A percentile compares a stretch with the other conserved stretches of the same genome.
phyloP scores from a whole-genome alignment of 2,888 invertebrate species.

The Ditula angustiorana region DNA sequence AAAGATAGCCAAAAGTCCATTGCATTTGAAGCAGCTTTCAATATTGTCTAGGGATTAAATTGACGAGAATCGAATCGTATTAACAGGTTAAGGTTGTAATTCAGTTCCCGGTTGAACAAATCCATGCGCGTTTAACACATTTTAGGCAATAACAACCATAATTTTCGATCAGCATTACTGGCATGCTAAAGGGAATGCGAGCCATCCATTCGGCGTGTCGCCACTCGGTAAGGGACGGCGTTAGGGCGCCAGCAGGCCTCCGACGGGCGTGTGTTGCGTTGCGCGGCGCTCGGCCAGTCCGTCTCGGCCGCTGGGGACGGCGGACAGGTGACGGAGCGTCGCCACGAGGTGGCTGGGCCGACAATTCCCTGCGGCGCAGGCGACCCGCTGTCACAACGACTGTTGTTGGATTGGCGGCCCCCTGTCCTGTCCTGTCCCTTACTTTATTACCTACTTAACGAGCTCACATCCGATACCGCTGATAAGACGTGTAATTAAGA shows the following conservation, averaged over 20 bases:
- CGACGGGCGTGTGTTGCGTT: conserved; percentile 45
- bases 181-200: background rate
- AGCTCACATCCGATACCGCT: conserved; percentile 52
- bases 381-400: conserved; percentile 79
- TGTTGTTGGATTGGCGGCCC: conserved; percentile 86
- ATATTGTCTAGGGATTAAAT: background rate
- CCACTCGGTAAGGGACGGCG: too few species aligned
- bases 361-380: conserved; percentile 85
- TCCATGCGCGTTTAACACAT: background rate
- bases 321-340: conserved; percentile 45
- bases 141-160: background rate
- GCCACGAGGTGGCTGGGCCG: conserved; percentile 74
- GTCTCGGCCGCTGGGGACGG: conserved; percentile 44
- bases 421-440: conserved; percentile 80
- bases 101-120: background rate
- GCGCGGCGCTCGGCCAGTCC: conserved; percentile 49
- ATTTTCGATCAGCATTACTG: too few species aligned
- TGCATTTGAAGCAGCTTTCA: background rate
- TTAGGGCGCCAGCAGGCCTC: too few species aligned
- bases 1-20: background rate
- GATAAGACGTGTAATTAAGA: conserved; percentile 71
- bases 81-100: background rate
- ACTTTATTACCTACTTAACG: conserved; percentile 40
- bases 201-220: background rate
- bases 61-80: background rate